Percentiles rank a stretch among this genome's conserved stretches.
These are phyloP conservation scores for Telmatochromis brichardi DNA, from an alignment of 2,113 vertebrate genomes.

Conservation along the genomic window DNA sequence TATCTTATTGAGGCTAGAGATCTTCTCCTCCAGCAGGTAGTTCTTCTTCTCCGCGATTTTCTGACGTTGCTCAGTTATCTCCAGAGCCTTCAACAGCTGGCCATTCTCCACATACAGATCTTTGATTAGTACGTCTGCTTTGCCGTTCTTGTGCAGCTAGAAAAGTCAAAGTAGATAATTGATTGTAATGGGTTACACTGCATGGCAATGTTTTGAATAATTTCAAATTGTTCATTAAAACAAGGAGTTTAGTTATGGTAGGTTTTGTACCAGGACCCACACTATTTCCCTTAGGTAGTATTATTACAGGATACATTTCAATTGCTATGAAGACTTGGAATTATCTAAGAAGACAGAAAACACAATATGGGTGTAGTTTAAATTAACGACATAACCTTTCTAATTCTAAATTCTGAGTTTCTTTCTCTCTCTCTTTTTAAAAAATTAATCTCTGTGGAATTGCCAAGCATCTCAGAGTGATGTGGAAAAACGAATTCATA, in stretches of 20 bases:
- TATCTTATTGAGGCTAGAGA: conserved; percentile 87
- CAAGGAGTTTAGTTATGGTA: not conserved
- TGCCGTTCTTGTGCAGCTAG: conserved; percentile 83
- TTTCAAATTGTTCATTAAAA: not conserved
- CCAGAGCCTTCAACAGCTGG: conserved; percentile 85
- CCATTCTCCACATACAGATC: conserved; percentile 89
- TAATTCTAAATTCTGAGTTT: not conserved
- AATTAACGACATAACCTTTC: not conserved
- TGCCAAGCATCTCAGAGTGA: not conserved
- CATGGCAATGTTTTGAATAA: accelerated
- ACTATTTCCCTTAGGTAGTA: not conserved
- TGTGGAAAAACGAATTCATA: not conserved
- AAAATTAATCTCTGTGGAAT: not conserved
- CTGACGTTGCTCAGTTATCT: conserved; percentile 82
- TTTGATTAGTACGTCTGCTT: conserved; percentile 80
- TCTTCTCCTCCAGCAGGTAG: conserved; percentile 90
- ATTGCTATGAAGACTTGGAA: not conserved
- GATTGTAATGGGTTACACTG: not conserved
- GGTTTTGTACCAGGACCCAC: not conserved
- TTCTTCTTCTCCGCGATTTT: conserved; percentile 86
- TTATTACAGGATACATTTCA: not conserved
- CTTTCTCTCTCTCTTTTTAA: accelerated
- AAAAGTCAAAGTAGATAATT: not conserved
- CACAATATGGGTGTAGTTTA: not conserved
- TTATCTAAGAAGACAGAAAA: not conserved